phyloP scores from a whole-genome alignment of 2,113 vertebrate species.

The Peromyscus californicus region DNA sequence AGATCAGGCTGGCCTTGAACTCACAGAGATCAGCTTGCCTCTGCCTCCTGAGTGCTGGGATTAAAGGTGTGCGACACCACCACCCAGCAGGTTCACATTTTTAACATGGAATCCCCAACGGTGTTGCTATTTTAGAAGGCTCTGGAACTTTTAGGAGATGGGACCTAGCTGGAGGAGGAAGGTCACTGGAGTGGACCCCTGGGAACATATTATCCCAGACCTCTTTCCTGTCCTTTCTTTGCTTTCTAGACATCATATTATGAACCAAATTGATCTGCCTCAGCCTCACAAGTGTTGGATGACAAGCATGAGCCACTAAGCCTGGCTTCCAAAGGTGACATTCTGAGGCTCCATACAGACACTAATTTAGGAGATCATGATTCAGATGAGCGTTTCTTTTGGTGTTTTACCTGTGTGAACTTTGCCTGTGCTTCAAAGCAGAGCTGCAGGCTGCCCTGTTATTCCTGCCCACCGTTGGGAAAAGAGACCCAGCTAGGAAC shows the following conservation, averaged over 20 bases:
- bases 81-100: no score
- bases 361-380: fast-evolving
- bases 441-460: not conserved
- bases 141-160: not conserved
- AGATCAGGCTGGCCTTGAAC: no score
- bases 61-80: no score
- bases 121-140: not conserved
- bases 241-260: not conserved
- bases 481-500: not conserved
- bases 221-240: not conserved
- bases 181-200: not conserved
- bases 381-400: fast-evolving
- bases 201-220: not conserved
- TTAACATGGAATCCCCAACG: not conserved
- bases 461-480: fast-evolving
- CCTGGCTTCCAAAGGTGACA: not conserved
- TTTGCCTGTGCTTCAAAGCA: fast-evolving
- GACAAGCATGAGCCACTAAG: no score
- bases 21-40: no score
- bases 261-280: not conserved
- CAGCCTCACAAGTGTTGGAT: not conserved
- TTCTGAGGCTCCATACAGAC: not conserved
- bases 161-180: not conserved
- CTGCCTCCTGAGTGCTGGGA: no score
- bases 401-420: not conserved